Evolutionary conservation across 2,797 vertebrate species (phyloP), one percentile per base, ranked within the genome.

Genomic region (Acrossocheilus fasciatus): DNA sequence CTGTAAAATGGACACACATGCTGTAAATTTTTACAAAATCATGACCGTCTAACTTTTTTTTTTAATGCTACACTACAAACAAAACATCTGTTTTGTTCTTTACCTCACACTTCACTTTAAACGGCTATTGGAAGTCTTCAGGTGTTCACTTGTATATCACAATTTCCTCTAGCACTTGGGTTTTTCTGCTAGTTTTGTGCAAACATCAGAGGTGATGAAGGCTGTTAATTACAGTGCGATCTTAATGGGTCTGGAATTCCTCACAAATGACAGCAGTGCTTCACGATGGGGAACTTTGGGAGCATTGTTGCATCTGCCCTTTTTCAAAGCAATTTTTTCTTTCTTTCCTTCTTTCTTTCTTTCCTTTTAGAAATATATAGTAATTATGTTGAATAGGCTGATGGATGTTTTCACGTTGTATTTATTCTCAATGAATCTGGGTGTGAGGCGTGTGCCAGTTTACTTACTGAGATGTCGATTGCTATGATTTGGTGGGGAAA

Each of bases 201-300:
- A 87, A 87, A 87, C 89, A 88, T 88, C 77, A 82, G 64, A 81
- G 66, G 66, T 41, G 50, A 86, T 80, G 76, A 79, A 66, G 74
- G 79, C 79, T 82, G 86, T 77, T 89, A 88, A 89, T 91, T 91
- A 87, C 50, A 74, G 62, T 81, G 81, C 36, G 34, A 73, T 23
- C 80, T 80, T 89, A 90, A 89, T 89, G 86, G 87, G 80, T 82
- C 77, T 68, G 39, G 73, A 72, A 52, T 66, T 84, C 59, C 18
- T 39, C 64, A 86, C 75, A 75, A 87, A 77, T 78, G 84, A 90
- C 59, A 57, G 45, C 84, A 73, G 34, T 12, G 23, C 23, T 80
- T 86, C 87, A 79, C 85, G 1, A 26, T 34, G 4, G 72, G 87
- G 82, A 77, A 85, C 64, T 81, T 76, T 30, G 66, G 62, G 20